A percentile compares a stretch with the other conserved stretches of the same genome.
Evolutionary conservation across 2,797 vertebrate genomes (phyloP).

Genomic region (Xerus rutilus): DNA sequence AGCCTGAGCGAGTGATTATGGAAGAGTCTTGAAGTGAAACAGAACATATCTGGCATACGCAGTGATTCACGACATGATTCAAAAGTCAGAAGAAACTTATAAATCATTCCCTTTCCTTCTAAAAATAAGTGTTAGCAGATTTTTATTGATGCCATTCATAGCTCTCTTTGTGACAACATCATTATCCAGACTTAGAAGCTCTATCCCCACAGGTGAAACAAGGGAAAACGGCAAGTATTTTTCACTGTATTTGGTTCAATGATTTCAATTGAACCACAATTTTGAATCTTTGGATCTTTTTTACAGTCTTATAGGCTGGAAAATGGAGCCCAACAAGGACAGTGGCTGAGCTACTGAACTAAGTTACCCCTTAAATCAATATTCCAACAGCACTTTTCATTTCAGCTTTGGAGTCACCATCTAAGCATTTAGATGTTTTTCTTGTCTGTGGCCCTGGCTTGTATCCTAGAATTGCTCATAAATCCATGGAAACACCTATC

Average conservation of each 20-base stretch:
- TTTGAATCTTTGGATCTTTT: not conserved
- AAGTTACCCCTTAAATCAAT: not conserved
- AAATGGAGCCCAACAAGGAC: not conserved
- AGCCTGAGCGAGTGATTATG: constrained; percentile 10
- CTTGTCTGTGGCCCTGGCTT: not conserved
- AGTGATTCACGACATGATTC: constrained; percentile 40
- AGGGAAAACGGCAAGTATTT: not conserved
- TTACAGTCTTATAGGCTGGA: not conserved
- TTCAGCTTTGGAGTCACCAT: not conserved
- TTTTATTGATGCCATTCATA: constrained; percentile 44
- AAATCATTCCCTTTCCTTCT: constrained; percentile 61
- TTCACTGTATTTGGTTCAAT: not conserved
- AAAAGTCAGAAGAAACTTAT: constrained; percentile 36
- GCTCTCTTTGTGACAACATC: not conserved
- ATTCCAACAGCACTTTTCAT: not conserved
- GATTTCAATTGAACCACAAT: not conserved
- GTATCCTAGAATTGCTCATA: not conserved
- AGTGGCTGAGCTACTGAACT: not conserved
- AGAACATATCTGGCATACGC: constrained; percentile 33
- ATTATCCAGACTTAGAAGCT: constrained; percentile 46
- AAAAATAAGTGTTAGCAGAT: constrained; percentile 58
- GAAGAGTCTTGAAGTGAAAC: not conserved
- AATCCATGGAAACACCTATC: not conserved
- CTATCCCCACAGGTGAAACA: not conserved
- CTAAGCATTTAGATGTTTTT: not conserved